Evolutionary conservation across 2,888 invertebrate genomes (phyloP), one percentile per base, ranked within the genome.

Genomic region (Erebia aethiops): DNA sequence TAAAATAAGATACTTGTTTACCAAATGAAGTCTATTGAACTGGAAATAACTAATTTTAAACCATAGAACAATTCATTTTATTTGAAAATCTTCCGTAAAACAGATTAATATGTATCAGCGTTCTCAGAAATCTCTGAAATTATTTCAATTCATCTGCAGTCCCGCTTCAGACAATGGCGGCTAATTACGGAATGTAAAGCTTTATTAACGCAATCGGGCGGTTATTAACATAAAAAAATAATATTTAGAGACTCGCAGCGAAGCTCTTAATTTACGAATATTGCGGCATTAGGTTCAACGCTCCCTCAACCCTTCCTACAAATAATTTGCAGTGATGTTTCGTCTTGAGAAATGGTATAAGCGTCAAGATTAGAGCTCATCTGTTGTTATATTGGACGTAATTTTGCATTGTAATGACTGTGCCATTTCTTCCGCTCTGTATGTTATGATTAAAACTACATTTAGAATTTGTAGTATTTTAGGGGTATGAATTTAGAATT

Each of bases 151-250:
- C 75, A 74, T 76, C 77, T 76, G 74, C 83, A 78, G 80, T 81
- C 78, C 79, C 86, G 84, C 86, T 82, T 83, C 83, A 76, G 76
- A 76, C 76, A 76, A 76, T 76, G 71, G 74, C 75, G 74, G 71
- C 76, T 91, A 92, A 92, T 92, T 92, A 92, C 88, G 85, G 88
- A 88, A 91, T 91, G 91, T 91, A 91, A 90, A 90, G 89, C 90
- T 92, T 92, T 92, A 93, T 92, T 91, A 92, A 90, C 91, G 89
- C 91, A 90, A 92, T 92, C 89, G 88, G 88, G 84, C 80, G 85
- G 88, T 89, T 85, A 92, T 92, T 92, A 92, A 92, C 92, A 93
- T 92, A 92, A 93, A 93, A 93, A 93, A 93, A 92, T 92, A 92
- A 92, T 93, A 92, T 92, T 92, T 92, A 91, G 84, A 84, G 82